phyloP scores from a whole-genome alignment of 2,113 vertebrate genomes.

The Apistogramma diplotaenia region DNA sequence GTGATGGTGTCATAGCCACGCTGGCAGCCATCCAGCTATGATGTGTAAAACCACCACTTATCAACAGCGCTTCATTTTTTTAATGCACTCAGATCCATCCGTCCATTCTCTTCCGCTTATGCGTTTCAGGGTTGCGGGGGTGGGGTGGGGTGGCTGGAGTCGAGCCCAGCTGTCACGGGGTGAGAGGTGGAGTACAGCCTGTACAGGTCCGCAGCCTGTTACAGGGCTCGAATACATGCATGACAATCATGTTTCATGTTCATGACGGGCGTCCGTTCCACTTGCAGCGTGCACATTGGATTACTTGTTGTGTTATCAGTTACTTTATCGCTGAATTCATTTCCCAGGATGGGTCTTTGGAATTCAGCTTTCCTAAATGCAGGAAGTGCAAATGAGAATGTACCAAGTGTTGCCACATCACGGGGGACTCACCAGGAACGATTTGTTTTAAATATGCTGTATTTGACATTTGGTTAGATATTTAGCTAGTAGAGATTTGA shows the following conservation, averaged over 20 bases:
- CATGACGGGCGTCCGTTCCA: not conserved
- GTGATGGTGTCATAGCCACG: not conserved
- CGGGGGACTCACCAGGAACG: not conserved
- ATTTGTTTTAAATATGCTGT: not conserved
- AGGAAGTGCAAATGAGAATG: not conserved
- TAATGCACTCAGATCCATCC: not conserved
- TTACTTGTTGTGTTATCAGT: not conserved
- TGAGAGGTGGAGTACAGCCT: no score
- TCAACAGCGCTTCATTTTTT: not conserved
- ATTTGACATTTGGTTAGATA: not conserved
- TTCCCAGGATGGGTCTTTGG: not conserved
- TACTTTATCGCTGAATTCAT: not conserved
- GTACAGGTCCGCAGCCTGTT: no score
- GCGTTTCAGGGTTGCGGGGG: no score
- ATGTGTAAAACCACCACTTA: not conserved
- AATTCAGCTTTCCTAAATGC: not conserved
- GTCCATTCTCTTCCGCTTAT: no score
- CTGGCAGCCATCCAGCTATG: not conserved
- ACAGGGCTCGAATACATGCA: not conserved
- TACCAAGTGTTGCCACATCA: not conserved
- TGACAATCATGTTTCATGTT: not conserved
- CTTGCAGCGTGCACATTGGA: not conserved
- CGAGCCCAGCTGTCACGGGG: no score
- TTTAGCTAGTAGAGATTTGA: not conserved
- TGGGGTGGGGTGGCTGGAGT: no score